phyloP scores from a whole-genome alignment of 2,113 vertebrate genomes.

The Clupea harengus region DNA sequence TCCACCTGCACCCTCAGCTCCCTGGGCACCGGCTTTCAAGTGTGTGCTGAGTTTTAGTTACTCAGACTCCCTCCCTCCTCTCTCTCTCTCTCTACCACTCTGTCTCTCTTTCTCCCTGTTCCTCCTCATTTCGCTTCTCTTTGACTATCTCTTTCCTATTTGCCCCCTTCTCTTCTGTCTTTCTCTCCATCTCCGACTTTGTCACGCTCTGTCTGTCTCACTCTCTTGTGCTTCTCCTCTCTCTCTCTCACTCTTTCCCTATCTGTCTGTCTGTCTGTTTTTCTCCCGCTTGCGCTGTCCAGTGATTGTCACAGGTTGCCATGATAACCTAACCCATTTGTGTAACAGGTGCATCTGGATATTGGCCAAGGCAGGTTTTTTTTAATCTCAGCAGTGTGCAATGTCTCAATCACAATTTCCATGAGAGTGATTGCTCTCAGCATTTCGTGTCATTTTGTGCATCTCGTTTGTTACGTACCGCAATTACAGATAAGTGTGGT shows the following conservation, averaged over 20 bases:
- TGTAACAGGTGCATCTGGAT: slow-evolving; percentile 5
- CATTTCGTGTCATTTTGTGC: not conserved
- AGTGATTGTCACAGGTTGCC: not conserved
- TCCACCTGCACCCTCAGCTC: not conserved
- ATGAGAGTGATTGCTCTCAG: not conserved
- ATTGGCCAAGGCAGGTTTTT: not conserved
- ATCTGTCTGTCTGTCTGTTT: not conserved
- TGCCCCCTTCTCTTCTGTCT: not conserved
- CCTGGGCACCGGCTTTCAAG: not conserved
- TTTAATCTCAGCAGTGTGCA: not conserved
- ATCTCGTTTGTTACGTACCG: not conserved
- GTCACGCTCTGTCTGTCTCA: not conserved
- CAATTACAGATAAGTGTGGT: not conserved
- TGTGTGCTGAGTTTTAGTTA: not conserved
- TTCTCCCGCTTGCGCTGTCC: not conserved
- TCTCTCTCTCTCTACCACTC: not conserved
- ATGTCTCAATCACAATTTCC: not conserved
- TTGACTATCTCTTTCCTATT: not conserved
- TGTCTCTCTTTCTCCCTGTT: not conserved
- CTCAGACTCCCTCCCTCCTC: not conserved
- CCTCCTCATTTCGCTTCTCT: not conserved
- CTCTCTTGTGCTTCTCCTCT: not conserved
- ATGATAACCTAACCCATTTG: slow-evolving; percentile 8
- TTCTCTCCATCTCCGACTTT: not conserved
- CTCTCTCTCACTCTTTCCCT: not conserved